Percentiles rank a stretch among this genome's conserved stretches.
Conservation (phyloP, 1,140 invertebrate genomes). For the Drosophila tsacasi region DNA sequence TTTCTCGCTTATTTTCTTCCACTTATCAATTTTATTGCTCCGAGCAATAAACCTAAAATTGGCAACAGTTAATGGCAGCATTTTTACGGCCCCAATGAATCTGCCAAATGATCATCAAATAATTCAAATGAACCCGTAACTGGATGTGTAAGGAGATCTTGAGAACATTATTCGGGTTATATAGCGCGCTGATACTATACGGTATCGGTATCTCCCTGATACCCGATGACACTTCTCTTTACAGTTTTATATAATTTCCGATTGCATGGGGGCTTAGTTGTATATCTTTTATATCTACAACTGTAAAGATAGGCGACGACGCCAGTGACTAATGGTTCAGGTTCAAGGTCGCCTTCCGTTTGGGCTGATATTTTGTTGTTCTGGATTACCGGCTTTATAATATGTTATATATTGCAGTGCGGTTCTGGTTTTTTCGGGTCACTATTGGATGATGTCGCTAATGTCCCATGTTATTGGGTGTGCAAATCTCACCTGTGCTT, state of each 20-base stretch:
- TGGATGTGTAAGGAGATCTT: slow-evolving; percentile 7
- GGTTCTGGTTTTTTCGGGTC: slow-evolving; percentile 26
- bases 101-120: neutral
- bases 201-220: neutral
- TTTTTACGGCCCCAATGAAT: neutral
- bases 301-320: slow-evolving; percentile 30
- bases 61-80: slow-evolving; percentile 5
- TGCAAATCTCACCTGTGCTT: slow-evolving; percentile 16
- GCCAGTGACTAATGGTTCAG: slow-evolving; percentile 32
- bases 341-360: slow-evolving; percentile 31
- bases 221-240: neutral
- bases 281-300: slow-evolving; percentile 29
- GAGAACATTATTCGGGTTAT: neutral
- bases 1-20: neutral
- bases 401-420: neutral
- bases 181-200: neutral
- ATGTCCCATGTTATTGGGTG: slow-evolving; percentile 27
- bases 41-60: slow-evolving; percentile 16
- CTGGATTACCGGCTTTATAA: slow-evolving; percentile 28
- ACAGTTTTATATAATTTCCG: slow-evolving; percentile 4
- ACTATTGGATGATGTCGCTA: slow-evolving; percentile 13
- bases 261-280: slow-evolving; percentile 13
- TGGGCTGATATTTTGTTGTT: neutral
- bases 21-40: slow-evolving; percentile 18
- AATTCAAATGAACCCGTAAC: neutral